Base-by-base conservation (phyloP, 2,113 vertebrate genomes). In the Pseudolaguvia tuberculata region DNA sequence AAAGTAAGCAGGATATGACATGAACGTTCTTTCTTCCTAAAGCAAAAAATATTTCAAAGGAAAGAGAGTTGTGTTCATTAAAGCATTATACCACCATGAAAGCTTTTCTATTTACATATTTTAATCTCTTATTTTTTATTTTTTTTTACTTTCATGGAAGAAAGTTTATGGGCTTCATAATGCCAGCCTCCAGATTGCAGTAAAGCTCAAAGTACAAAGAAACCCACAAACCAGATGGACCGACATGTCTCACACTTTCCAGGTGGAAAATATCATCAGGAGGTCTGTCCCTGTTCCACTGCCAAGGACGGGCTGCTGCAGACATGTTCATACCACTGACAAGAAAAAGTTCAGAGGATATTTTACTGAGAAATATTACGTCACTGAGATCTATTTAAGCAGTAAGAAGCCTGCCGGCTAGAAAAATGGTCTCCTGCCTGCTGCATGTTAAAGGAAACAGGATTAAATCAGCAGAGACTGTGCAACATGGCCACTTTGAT, bases 211-310 rank as follows among this genome's bases (percentile, higher is more conserved):
- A 81, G 81, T 79, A 58, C 79, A 81, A 78, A 71, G 70, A 87
- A 83, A 80, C 66, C 66, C 66, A 73, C 47, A 79, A 80, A 83
- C 73, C 77, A 85, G 77, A 81, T 81, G 80, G 75, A 52, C 73
- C 25, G 27, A 62, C 53, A 73, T 61, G 76, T 74, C 78, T 78
- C 76, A 79, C 58, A 57, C 52, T 72, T 75, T 63, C 75, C 83
- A 85, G 78, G 79, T 81, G 79, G 59, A 65, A 79, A 73, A 86
- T 62, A 80, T 76, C 78, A 78, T 79, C 68, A 61, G 66, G 29
- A 52, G 68, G 56, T 76, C 66, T 76, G 48, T 45, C 75, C 20
- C 35, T 48, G 4, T 58, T 25, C 42, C 48, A 55, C n/a, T 23
- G 25, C 5, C 21, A 79, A 67, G 56, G 72, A 71, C 47, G 2